These are phyloP conservation scores for Vannuccia rotundouncinata DNA, from an alignment of 2,888 invertebrate genomes.

Conservation along the genomic window DNA sequence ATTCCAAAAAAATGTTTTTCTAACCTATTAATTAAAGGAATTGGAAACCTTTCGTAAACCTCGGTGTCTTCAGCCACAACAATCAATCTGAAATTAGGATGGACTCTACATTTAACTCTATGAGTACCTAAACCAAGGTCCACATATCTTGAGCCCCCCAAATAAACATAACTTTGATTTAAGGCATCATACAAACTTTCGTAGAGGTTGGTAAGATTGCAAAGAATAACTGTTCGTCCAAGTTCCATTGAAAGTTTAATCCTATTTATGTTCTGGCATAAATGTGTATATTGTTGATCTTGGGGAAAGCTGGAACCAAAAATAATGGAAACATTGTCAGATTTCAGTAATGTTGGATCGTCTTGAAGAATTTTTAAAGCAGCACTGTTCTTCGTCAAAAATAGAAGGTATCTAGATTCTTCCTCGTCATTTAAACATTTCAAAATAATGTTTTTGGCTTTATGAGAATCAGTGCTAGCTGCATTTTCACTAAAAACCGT, in stretches of 20 bases:
- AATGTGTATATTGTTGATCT: conserved; percentile 41
- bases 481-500: background rate
- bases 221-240: conserved; percentile 48
- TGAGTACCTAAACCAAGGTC: conserved; percentile 52
- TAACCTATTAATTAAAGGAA: conserved; percentile 52
- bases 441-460: background rate
- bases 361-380: conserved; percentile 49
- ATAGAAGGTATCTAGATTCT: conserved; percentile 50
- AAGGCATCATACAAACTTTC: conserved; percentile 53
- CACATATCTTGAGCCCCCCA: conserved; percentile 48
- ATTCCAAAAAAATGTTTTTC: conserved; percentile 44
- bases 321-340: background rate
- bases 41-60: conserved; percentile 51
- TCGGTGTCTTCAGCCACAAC: conserved; percentile 51
- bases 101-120: conserved; percentile 50
- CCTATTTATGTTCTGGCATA: conserved; percentile 51
- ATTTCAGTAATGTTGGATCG: background rate
- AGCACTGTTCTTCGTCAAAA: conserved; percentile 52
- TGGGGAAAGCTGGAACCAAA: conserved; percentile 29
- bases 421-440: conserved; percentile 9
- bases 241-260: conserved; percentile 54
- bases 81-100: conserved; percentile 48
- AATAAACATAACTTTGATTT: conserved; percentile 49
- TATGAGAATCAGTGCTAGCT: background rate
- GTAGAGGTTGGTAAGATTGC: conserved; percentile 51